Percentiles rank a stretch among this genome's conserved stretches.
Conservation (phyloP, 2,797 vertebrate species). For the Poliocrania exsul region DNA sequence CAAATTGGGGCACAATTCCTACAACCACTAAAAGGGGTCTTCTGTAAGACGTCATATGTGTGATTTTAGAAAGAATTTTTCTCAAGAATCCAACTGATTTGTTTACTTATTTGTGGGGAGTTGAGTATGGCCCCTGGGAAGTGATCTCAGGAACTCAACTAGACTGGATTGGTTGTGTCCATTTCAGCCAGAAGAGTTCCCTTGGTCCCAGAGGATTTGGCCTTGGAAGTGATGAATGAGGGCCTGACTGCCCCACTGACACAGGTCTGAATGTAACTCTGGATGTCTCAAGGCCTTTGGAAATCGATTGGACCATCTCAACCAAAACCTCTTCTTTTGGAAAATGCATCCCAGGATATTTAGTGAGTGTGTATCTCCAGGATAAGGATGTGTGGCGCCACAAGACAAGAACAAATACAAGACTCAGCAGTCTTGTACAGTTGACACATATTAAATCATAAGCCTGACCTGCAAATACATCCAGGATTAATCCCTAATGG, state of each 20-base stretch:
- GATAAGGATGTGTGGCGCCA: background rate
- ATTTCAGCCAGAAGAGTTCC: background rate
- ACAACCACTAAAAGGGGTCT: background rate
- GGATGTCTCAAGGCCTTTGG: background rate
- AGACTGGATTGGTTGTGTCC: background rate
- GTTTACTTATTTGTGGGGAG: background rate
- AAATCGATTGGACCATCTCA: background rate
- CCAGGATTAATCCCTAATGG: constrained; percentile 2
- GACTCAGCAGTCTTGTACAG: background rate
- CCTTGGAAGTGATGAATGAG: background rate
- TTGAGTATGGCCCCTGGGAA: background rate
- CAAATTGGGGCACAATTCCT: background rate
- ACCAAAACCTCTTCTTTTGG: background rate
- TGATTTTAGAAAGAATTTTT: background rate
- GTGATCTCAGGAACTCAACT: fast-evolving
- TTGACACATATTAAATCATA: constrained; percentile 8
- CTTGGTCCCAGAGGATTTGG: background rate
- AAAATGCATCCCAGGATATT: background rate
- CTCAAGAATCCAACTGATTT: background rate
- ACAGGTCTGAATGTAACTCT: background rate
- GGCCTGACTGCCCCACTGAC: fast-evolving
- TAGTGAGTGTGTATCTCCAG: background rate
- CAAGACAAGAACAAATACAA: background rate
- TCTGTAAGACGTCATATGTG: background rate
- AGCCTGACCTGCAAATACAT: background rate